Base-by-base conservation (phyloP, 1,140 invertebrate species). In the Drosophila biarmipes region DNA sequence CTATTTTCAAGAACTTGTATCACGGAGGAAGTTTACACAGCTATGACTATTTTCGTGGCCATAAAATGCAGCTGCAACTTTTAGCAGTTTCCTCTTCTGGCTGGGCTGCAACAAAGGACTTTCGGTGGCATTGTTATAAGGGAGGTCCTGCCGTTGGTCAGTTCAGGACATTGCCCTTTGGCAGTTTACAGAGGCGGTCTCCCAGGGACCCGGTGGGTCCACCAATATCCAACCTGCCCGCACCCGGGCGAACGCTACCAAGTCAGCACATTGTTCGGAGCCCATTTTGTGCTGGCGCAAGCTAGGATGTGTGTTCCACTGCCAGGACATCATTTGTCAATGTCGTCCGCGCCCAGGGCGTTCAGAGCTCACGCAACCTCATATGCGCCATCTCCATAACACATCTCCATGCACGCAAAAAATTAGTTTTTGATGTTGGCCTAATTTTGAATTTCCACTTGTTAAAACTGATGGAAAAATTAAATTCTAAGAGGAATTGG, bases 1-100 rank as follows among this genome's bases (percentile, higher is more conserved):
- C 80, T 75, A 42, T 43, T 35, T 24, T 34, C 10, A 8, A 38
- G 21, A 67, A 31, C 31, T 73, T 48, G 57, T 48, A 51, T 73
- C 45, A 67, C 29, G 37, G 51, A 46, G 61, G 52, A 79, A 71
- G 49, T 66, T 76, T 63, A 46, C 61, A 43, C 46, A 46, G 56
- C 71, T 67, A 77, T 61, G 59, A 75, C 45, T 42, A 66, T 71
- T 87, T 81, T 79, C 40, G 49, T 46, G 51, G 71, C 66, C 78
- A 89, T 87, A 87, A 87, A 89, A 79, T 79, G 78, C 82, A 82
- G 75, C 82, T 87, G 82, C 74, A 82, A 78, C 62, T 81, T 62
- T 68, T 68, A 53, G 31, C 42, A 54, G 48, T 55, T 54, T 38
- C 62, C 62, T 51, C 43, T 43, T 49, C 42, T 43, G 55, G 49